Conservation (phyloP, 2,797 vertebrate genomes). For the Mus minutoides region DNA sequence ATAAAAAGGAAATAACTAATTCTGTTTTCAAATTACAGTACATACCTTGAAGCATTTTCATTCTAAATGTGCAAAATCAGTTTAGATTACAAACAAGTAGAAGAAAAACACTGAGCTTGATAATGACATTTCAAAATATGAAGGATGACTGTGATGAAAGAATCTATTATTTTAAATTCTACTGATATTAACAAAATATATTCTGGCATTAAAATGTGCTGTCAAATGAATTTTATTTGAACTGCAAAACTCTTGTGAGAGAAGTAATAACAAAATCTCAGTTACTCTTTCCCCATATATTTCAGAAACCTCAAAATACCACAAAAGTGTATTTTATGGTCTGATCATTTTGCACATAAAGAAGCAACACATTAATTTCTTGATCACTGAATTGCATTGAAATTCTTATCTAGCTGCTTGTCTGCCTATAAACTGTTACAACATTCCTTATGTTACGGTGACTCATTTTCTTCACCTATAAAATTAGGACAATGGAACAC, state of each 20-base stretch:
- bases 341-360: neutral
- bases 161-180: conserved; percentile 60
- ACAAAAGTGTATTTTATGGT: neutral
- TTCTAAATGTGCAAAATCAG: conserved; percentile 64
- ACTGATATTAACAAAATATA: conserved; percentile 20
- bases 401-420: neutral
- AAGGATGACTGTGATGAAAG: conserved; percentile 57
- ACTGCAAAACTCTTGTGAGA: neutral
- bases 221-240: conserved; percentile 54
- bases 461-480: neutral
- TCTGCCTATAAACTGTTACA: neutral
- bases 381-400: neutral
- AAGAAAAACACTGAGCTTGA: conserved; percentile 58
- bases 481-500: neutral
- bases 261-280: neutral
- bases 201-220: conserved; percentile 39
- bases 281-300: neutral
- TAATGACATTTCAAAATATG: conserved; percentile 59
- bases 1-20: conserved; percentile 66
- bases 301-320: conserved; percentile 9
- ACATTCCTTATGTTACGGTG: neutral
- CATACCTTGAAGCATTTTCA: conserved; percentile 62
- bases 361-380: neutral
- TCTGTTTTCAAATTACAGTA: conserved; percentile 68
- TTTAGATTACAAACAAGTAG: conserved; percentile 46